Evolutionary conservation across 2,113 vertebrate genomes (phyloP).

Genomic region (human): DNA sequence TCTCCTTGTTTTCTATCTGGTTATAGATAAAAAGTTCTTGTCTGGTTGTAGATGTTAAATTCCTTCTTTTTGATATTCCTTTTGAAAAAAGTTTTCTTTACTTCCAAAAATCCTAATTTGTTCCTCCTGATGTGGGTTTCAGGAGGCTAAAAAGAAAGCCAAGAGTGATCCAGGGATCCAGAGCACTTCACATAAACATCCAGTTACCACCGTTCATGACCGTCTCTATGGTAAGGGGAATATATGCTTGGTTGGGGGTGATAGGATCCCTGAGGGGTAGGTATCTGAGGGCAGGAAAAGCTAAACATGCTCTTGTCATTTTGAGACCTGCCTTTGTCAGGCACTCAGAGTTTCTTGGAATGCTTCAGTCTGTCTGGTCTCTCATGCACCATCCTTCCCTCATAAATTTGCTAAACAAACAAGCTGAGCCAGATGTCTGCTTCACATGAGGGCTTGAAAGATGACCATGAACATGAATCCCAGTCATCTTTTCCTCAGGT

Average conservation of each 20-base stretch:
- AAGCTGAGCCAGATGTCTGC: not conserved
- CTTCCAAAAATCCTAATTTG: conserved; percentile 32
- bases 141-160: conserved; percentile 53
- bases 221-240: not conserved
- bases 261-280: not conserved
- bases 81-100: conserved; percentile 35
- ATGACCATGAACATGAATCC: not conserved
- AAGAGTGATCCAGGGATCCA: not conserved
- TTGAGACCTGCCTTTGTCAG: not conserved
- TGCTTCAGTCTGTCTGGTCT: not conserved
- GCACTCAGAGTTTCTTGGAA: not conserved
- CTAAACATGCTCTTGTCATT: not conserved
- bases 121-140: conserved; percentile 48
- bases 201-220: not conserved
- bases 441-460: not conserved
- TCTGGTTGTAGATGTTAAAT: not conserved
- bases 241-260: not conserved
- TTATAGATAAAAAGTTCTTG: not conserved
- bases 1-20: not conserved
- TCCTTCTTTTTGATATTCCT: not conserved
- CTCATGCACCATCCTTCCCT: not conserved
- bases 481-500: not conserved
- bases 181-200: accelerated
- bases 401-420: not conserved
- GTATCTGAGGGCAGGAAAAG: not conserved